These are phyloP conservation scores for Axinella damicornis DNA, from an alignment of 37 sponge, comb jelly and placozoan genomes.

Conservation along the genomic window DNA sequence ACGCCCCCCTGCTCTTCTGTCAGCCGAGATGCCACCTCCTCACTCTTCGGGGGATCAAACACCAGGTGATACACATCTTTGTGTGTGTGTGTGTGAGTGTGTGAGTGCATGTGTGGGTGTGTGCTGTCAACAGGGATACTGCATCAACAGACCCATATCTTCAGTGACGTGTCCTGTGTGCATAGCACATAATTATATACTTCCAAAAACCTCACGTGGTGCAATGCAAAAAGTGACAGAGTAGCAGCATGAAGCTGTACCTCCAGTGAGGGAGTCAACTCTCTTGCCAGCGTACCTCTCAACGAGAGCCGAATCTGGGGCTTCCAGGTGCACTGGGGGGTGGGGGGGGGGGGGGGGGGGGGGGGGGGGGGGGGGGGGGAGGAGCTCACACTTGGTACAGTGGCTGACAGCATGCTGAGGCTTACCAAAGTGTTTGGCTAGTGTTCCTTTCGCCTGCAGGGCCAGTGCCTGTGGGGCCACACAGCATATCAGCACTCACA, in stretches of 20 bases:
- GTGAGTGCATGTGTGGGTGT: background rate
- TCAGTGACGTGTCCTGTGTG: background rate
- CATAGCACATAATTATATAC: too few relatives aligned
- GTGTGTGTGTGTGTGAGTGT: too few relatives aligned
- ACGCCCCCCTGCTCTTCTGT: constrained; percentile 62
- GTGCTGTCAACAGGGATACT: too few relatives aligned
- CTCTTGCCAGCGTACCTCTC: constrained; percentile 92
- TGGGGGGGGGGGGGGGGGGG: background rate
- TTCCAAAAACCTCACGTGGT: too few relatives aligned
- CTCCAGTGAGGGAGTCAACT: constrained; percentile 93
- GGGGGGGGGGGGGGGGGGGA: too few relatives aligned
- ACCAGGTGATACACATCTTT: constrained; percentile 93
- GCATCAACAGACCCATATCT: background rate
- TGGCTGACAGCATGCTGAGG: background rate
- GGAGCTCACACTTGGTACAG: too few relatives aligned
- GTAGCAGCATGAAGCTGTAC: too few relatives aligned
- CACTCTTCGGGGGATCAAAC: constrained; percentile 72
- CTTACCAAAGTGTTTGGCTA: constrained; percentile 89
- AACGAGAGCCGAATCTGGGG: constrained; percentile 76
- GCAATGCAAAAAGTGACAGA: too few relatives aligned
- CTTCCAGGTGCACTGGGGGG: constrained; percentile 85
- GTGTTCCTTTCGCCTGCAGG: constrained; percentile 79
- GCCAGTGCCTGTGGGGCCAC: constrained; percentile 62
- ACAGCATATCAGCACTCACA: too few relatives aligned
- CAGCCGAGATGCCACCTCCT: constrained; percentile 73